Evolutionary conservation across 2,888 invertebrate species (phyloP).

Genomic region (Thelaira solivaga): DNA sequence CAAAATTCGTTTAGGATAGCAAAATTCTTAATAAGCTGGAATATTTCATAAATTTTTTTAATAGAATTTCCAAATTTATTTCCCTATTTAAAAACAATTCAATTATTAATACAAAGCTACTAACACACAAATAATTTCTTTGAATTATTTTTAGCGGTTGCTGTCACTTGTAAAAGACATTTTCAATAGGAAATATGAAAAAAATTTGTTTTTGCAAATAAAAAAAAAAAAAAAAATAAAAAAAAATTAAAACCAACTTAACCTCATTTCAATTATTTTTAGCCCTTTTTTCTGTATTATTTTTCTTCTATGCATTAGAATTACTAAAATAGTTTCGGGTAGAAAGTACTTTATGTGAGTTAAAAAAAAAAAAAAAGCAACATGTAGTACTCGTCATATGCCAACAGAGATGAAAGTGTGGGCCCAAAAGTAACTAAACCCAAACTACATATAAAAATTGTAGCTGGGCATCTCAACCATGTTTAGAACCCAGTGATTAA

Average conservation of each 20-base stretch:
- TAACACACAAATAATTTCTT: background rate
- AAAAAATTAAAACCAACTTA: slow-evolving; percentile 50
- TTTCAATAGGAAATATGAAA: slow-evolving; percentile 30
- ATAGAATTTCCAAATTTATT: background rate
- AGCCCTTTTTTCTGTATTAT: slow-evolving; percentile 30
- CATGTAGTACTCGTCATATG: slow-evolving; percentile 48
- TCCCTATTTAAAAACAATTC: background rate
- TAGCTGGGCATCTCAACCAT: too few species aligned
- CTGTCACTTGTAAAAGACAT: slow-evolving; percentile 3
- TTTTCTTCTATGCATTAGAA: slow-evolving; percentile 11
- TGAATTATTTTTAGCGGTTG: background rate
- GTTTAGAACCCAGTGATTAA: too few species aligned
- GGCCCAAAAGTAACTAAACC: background rate
- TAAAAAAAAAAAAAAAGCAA: slow-evolving; percentile 19
- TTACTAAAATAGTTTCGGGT: slow-evolving; percentile 23
- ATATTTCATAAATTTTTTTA: too few species aligned
- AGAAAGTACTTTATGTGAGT: background rate
- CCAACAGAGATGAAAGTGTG: background rate
- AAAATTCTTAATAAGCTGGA: too few species aligned
- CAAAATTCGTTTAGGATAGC: too few species aligned
- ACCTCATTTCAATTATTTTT: slow-evolving; percentile 59
- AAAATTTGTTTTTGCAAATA: background rate
- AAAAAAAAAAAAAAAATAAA: background rate
- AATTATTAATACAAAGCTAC: slow-evolving; percentile 2
- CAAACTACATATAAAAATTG: too few species aligned